Conservation (phyloP, 1,140 invertebrate species). For the Drosophila ironensis region DNA sequence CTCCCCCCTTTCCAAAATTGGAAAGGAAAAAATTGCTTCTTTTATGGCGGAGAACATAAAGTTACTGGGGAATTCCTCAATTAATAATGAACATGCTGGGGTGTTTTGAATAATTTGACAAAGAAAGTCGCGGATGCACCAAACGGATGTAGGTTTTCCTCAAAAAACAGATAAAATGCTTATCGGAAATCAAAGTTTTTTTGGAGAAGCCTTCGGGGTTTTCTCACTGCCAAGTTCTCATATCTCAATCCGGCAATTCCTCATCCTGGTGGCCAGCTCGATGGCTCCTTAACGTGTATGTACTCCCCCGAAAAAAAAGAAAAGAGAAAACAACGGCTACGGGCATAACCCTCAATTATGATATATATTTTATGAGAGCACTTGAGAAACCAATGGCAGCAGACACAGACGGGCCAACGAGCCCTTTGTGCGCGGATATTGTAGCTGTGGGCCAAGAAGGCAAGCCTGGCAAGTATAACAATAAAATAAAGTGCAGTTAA, state of each 20-base stretch:
- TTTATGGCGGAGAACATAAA: slow-evolving; percentile 13
- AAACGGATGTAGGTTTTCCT: too few species aligned
- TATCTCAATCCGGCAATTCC: slow-evolving; percentile 63
- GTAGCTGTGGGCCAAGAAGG: slow-evolving; percentile 26
- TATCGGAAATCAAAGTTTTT: slow-evolving; percentile 6
- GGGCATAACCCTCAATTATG: slow-evolving; percentile 68
- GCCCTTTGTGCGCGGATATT: slow-evolving; percentile 28
- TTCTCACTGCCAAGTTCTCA: slow-evolving; percentile 35
- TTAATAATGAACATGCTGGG: slow-evolving; percentile 3
- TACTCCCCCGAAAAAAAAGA: slow-evolving; percentile 22
- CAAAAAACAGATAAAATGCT: too few species aligned
- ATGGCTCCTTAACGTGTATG: slow-evolving; percentile 27
- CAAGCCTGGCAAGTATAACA: slow-evolving; percentile 55
- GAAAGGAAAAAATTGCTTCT: slow-evolving; percentile 44
- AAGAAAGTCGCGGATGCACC: too few species aligned
- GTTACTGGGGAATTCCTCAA: slow-evolving; percentile 20
- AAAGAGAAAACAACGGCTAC: slow-evolving; percentile 4
- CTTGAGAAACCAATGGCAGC: slow-evolving; percentile 45
- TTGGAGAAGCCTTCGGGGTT: slow-evolving; percentile 21
- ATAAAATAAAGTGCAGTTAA: slow-evolving; percentile 81
- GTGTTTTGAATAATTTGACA: not conserved
- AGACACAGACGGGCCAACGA: slow-evolving; percentile 5
- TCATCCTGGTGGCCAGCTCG: slow-evolving; percentile 46
- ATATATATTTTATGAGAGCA: slow-evolving; percentile 79
- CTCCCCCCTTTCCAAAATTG: slow-evolving; percentile 35